phyloP scores from a whole-genome alignment of 1,140 invertebrate genomes.

The Magallana gigas region DNA sequence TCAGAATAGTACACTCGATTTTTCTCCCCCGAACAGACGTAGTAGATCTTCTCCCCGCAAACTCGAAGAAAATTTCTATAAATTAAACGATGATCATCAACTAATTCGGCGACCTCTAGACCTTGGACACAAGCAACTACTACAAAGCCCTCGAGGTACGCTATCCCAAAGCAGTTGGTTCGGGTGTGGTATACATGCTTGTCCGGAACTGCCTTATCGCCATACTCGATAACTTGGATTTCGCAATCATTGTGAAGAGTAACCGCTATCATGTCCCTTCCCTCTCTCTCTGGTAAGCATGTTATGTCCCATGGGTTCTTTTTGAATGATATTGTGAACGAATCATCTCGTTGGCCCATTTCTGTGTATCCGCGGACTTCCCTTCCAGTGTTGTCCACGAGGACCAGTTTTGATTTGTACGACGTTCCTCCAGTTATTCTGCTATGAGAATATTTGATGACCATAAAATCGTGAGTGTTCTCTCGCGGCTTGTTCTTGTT shows the following conservation, averaged over 20 bases:
- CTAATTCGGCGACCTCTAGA: conserved; percentile 42
- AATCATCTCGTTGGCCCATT: conserved; percentile 46
- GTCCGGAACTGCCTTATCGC: background rate
- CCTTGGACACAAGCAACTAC: conserved; percentile 40
- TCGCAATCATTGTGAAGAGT: conserved; percentile 38
- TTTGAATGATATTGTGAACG: conserved; percentile 20
- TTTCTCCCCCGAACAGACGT: conserved; percentile 47
- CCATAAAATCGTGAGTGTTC: conserved; percentile 47
- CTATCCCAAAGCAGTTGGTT: conserved; percentile 45
- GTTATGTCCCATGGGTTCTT: conserved; percentile 48
- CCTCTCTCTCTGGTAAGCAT: conserved; percentile 15
- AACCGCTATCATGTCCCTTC: conserved; percentile 16
- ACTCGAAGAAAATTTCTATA: conserved; percentile 23
- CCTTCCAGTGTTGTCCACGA: conserved; percentile 44
- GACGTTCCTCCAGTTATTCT: conserved; percentile 46
- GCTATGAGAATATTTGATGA: conserved; percentile 49
- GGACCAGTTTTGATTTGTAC: conserved; percentile 22
- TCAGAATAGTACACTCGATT: conserved; percentile 50
- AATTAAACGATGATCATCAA: conserved; percentile 40
- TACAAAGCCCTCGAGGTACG: conserved; percentile 45
- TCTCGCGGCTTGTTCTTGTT: conserved; percentile 40
- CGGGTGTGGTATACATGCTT: conserved; percentile 42
- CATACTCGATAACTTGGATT: conserved; percentile 47
- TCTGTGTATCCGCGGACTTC: conserved; percentile 45
- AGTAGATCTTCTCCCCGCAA: conserved; percentile 41